These are phyloP conservation scores for Ispidina lecontei DNA, from an alignment of 2,797 vertebrate species.

Conservation along the genomic window DNA sequence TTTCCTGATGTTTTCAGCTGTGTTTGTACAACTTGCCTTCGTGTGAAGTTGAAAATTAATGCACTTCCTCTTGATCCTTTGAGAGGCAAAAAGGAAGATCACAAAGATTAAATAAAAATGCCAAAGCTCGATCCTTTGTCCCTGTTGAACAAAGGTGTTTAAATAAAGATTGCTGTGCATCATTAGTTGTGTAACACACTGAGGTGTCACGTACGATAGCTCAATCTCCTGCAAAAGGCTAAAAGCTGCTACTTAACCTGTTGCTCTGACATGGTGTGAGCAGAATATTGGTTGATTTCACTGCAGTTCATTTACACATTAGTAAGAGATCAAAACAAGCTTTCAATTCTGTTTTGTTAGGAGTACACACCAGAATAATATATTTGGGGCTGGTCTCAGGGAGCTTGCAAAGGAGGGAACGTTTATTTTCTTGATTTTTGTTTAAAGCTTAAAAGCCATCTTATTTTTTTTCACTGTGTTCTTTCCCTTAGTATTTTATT, in stretches of 20 bases:
- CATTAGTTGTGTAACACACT: background rate
- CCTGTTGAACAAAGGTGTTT: conserved; percentile 1
- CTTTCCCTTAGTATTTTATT: background rate
- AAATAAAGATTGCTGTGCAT: background rate
- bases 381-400: background rate
- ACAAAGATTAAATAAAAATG: conserved; percentile 41
- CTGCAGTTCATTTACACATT: background rate
- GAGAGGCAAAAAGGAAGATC: background rate
- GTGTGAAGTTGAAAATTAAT: conserved; percentile 41
- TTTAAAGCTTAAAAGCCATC: background rate
- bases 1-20: conserved; percentile 66
- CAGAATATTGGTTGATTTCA: background rate
- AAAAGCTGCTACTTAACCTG: background rate
- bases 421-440: background rate
- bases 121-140: background rate
- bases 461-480: background rate
- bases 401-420: background rate
- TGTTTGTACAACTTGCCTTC: conserved; percentile 49
- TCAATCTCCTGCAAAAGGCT: background rate
- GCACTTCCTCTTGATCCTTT: conserved; percentile 39
- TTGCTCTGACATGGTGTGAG: background rate
- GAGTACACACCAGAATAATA: background rate
- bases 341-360: background rate
- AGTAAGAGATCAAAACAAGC: background rate
- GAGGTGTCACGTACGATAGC: background rate